These are phyloP conservation scores for Sakesphorus luctuosus DNA, from an alignment of 2,113 vertebrate species.

Conservation along the genomic window DNA sequence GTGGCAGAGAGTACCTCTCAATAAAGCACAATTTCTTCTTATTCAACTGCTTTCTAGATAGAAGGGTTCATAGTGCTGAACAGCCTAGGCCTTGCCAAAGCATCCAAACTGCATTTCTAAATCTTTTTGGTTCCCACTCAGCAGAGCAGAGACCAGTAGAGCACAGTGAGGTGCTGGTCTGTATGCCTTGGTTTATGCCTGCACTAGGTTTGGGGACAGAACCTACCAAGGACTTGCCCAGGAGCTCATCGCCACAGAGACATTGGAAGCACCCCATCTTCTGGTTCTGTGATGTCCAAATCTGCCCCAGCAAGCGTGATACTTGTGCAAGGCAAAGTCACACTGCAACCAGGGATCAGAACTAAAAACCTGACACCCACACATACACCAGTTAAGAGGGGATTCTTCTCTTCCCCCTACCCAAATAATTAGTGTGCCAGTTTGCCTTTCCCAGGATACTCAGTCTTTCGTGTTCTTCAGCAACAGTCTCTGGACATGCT, in stretches of 20 bases:
- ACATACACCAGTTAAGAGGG: accelerated
- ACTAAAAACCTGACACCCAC: background rate
- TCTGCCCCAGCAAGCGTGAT: background rate
- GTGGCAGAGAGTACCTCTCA: background rate
- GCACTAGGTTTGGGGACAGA: background rate
- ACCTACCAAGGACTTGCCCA: background rate
- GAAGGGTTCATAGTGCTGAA: background rate
- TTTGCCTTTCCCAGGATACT: background rate
- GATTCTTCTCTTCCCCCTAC: background rate
- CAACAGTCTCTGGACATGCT: background rate
- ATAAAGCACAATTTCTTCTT: background rate
- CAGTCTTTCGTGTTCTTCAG: background rate
- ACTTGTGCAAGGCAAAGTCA: background rate
- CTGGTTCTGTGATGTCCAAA: background rate
- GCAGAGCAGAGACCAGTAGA: background rate
- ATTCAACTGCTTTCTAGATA: background rate
- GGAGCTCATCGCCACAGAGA: accelerated
- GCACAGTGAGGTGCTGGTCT: background rate
- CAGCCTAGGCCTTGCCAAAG: background rate
- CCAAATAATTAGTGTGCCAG: background rate
- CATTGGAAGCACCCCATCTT: background rate
- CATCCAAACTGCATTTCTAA: background rate
- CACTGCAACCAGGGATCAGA: background rate
- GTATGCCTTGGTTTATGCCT: background rate
- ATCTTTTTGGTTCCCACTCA: background rate